A percentile compares a stretch with the other conserved stretches of the same genome.
Evolutionary conservation across 2,797 vertebrate genomes (phyloP).

Genomic region (Lophura swinhoii): DNA sequence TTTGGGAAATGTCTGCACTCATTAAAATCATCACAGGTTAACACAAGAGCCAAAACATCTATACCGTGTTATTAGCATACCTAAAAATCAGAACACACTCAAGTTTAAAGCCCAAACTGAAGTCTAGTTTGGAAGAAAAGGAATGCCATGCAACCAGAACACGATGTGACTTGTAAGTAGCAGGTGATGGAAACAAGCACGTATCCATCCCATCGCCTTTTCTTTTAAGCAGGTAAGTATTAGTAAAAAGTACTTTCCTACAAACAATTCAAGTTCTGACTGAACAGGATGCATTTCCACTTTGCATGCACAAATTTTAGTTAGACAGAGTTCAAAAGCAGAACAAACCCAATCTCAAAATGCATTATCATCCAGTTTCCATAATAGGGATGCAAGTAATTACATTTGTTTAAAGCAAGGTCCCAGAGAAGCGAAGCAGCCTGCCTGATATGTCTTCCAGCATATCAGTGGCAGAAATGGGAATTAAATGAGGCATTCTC

Average conservation of each 20-base stretch:
- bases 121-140: background rate
- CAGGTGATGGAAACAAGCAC: background rate
- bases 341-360: background rate
- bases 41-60: background rate
- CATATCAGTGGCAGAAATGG: background rate
- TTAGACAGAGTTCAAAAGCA: background rate
- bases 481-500: background rate
- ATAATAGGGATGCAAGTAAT: background rate
- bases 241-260: background rate
- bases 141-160: background rate
- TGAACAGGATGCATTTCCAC: background rate
- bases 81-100: background rate
- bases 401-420: background rate
- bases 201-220: background rate
- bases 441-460: background rate
- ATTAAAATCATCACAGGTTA: background rate
- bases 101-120: background rate
- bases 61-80: background rate
- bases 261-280: background rate
- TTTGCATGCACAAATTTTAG: constrained; percentile 13
- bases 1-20: background rate
- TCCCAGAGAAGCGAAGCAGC: background rate
- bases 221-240: background rate
- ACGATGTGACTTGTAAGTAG: background rate
- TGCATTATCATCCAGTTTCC: background rate